A percentile compares a stretch with the other conserved stretches of the same genome.
Conservation (phyloP, 2,113 vertebrate species). For the Dromas ardeola region DNA sequence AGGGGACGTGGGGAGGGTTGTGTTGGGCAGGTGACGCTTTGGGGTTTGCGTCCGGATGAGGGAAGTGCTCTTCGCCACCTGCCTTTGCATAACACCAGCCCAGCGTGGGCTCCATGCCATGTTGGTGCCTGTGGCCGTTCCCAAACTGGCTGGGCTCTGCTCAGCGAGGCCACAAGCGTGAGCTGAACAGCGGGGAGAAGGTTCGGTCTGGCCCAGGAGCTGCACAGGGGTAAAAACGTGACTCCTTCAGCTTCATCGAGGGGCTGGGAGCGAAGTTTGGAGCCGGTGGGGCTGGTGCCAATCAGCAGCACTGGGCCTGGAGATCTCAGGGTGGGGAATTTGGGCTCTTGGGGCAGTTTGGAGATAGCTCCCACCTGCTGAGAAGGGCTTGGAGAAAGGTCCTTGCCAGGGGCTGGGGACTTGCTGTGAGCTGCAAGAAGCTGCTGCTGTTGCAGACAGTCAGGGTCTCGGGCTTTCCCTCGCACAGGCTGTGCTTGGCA, state of each 20-base stretch:
- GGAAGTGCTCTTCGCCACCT: neutral
- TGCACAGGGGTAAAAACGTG: neutral
- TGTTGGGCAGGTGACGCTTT: neutral
- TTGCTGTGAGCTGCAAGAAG: neutral
- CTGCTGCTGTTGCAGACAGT: accelerated
- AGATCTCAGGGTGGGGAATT: neutral
- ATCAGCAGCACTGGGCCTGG: neutral
- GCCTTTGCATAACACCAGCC: neutral
- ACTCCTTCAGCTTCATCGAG: neutral
- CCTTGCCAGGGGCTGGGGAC: neutral
- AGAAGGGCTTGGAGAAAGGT: neutral
- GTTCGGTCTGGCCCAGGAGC: neutral
- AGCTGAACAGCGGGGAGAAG: neutral
- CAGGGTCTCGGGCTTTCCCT: accelerated
- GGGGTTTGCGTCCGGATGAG: neutral
- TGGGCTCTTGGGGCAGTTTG: neutral
- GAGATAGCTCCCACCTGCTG: neutral
- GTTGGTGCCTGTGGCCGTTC: neutral
- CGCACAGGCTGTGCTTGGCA: neutral
- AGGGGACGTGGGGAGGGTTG: neutral
- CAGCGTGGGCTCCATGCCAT: accelerated
- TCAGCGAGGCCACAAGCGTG: accelerated
- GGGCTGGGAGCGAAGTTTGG: neutral
- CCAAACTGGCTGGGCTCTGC: neutral
- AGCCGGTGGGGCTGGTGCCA: neutral